A percentile compares a stretch with the other conserved stretches of the same genome.
phyloP scores from a whole-genome alignment of 2,888 invertebrate genomes.

The Caenorhabditis japonica region DNA sequence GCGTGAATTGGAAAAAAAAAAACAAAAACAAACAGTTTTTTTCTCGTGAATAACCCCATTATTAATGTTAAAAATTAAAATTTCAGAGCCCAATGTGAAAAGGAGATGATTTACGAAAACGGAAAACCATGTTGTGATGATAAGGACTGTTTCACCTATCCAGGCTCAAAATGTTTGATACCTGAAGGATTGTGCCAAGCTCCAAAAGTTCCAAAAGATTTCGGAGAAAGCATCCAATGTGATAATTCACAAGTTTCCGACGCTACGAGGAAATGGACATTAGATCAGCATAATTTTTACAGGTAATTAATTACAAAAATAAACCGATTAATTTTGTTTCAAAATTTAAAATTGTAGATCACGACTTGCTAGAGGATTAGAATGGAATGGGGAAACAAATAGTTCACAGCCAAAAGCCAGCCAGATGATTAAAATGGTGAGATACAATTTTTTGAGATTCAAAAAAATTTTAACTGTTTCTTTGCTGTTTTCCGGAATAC shows the following conservation, averaged over 20 bases:
- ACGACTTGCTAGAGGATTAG: slow-evolving; percentile 54
- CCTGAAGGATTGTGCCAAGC: slow-evolving; percentile 56
- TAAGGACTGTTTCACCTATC: slow-evolving; percentile 61
- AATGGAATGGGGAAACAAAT: slow-evolving; percentile 62
- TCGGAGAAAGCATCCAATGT: slow-evolving; percentile 40
- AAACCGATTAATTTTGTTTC: neutral
- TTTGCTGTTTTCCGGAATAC: slow-evolving; percentile 57
- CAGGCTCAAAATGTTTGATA: slow-evolving; percentile 55
- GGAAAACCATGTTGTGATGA: slow-evolving; percentile 56
- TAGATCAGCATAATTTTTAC: slow-evolving; percentile 60
- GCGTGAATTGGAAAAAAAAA: too few relatives aligned
- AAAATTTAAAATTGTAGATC: slow-evolving; percentile 29
- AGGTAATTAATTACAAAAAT: slow-evolving; percentile 14
- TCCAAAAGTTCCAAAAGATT: slow-evolving; percentile 38
- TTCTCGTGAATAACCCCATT: too few relatives aligned
- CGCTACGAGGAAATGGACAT: slow-evolving; percentile 42
- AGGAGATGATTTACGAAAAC: slow-evolving; percentile 61
- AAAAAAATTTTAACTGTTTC: neutral
- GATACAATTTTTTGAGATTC: neutral
- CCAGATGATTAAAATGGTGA: slow-evolving; percentile 61
- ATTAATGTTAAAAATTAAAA: neutral
- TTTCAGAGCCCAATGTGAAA: slow-evolving; percentile 56
- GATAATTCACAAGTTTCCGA: slow-evolving; percentile 53
- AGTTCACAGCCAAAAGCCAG: slow-evolving; percentile 53
- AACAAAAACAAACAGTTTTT: too few relatives aligned